Base-by-base conservation (phyloP, 1,140 invertebrate species). In the Thalassaphorura encarpata region DNA sequence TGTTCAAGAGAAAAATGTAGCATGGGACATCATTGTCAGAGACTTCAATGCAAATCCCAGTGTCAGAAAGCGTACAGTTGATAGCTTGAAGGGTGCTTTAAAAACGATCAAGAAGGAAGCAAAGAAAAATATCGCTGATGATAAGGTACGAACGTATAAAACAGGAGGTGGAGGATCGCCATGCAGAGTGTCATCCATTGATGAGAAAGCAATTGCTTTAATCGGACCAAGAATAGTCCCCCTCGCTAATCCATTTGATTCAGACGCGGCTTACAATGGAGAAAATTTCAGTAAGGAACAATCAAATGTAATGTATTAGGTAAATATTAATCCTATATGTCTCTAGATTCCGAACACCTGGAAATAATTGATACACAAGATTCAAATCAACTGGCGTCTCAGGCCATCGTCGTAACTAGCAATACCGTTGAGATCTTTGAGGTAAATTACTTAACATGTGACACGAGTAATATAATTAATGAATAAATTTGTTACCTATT, bases 101-200 rank as follows among this genome's bases (percentile, higher is more conserved):
- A 48, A 26, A 28, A 8, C 13, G 16, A 13, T 48, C 8, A 48
- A 48, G 26, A 23, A 48, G 8, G 26, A 8, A 23, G 46, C 46
- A 23, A 48, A 28, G 26, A 48, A 48, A 18, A 23, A 13, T 48
- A 8, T 27, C 8, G 13, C 46, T 48, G 15, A 4, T 28, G 27
- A 48, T 18, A 48, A 48, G 46, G 27, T 48, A 45, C 8, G 11
- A 45, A 21, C 21, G 6, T 48, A 26, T 26, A 48, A 48, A 48
- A 48, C 46, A 6, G 46, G 46, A 26, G 46, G 46, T 26, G 46
- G 46, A 23, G 13, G 26, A 48, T 23, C 6, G 11, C 8, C 11
- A 21, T 13, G 16, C 4, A 27, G 6, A 8, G 23, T 48, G 15
- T 16, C 4, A 5, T 13, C 19, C 15, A 48, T 23, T 13, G 46